Conservation (phyloP, 1,140 invertebrate species). For the Ceratina japonica region DNA sequence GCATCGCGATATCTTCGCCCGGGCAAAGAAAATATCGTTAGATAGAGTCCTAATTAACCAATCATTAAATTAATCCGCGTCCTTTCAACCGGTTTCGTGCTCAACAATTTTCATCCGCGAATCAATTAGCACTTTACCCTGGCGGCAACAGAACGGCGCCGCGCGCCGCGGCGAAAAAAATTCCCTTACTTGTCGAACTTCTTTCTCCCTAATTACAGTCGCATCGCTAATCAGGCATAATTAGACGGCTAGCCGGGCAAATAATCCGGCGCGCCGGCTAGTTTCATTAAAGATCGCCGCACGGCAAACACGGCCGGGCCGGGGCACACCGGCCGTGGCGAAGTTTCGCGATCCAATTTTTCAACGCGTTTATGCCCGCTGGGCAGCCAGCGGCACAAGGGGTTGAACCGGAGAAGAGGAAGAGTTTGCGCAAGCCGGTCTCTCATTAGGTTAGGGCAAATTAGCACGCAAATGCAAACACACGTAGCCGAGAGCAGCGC, state of each 20-base stretch:
- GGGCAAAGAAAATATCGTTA: no score
- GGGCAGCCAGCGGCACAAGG: not conserved
- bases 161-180: not conserved
- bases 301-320: constrained; percentile 7
- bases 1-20: not conserved
- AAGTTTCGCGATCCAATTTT: constrained; percentile 46
- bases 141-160: no score
- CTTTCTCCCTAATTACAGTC: not conserved
- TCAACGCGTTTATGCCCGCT: constrained; percentile 29
- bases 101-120: not conserved
- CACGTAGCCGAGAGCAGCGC: constrained; percentile 40
- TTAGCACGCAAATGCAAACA: constrained; percentile 75
- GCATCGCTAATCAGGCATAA: constrained; percentile 25
- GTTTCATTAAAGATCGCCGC: constrained; percentile 43
- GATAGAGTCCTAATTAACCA: not conserved
- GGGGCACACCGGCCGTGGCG: not conserved
- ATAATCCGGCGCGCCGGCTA: constrained; percentile 15
- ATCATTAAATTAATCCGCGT: not conserved
- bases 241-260: constrained; percentile 8
- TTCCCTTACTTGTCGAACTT: not conserved
- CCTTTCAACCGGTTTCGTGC: not conserved
- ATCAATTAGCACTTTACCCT: not conserved
- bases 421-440: constrained; percentile 65
- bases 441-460: constrained; percentile 75
- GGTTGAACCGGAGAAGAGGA: constrained; percentile 35